Evolutionary conservation across 2,888 invertebrate genomes (phyloP), one percentile per base, ranked within the genome.

Genomic region (Neoaliturus tenellus): DNA sequence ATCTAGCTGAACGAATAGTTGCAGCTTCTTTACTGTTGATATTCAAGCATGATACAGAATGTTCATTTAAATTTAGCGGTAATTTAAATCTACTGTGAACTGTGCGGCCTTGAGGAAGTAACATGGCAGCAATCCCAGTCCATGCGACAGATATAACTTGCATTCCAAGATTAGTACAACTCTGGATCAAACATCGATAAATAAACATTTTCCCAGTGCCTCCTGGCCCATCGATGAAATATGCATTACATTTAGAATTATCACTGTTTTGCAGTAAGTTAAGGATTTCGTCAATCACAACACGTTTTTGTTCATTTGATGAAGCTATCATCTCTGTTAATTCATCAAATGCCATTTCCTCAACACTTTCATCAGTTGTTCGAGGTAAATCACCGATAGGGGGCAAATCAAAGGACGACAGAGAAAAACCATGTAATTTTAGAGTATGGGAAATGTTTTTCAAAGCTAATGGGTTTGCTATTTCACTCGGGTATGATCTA

Each of bases 81-180:
- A n/a, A n/a, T n/a, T 87, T 86, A 78, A 89, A 88, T 28, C 84
- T 78, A 12, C 86, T 87, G 83, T 89, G 89, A 33, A 85, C 85
- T 28, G 89, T 90, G 73, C 86, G 67, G 17, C 89, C 90, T 20
- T 87, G 86, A 31, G 41, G 55, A 39, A 88, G 82, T 17, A 88
- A 80, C 14, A 83, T 88, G 1, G 88, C 87, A 51, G 88, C 88
- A 73, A 88, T 81, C n/a, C n/a, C n/a, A n/a, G n/a, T n/a, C n/a
- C n/a, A n/a, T n/a, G n/a, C n/a, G n/a, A n/a, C n/a, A n/a, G 86
- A 80, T 5, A 88, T 31, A 0, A 83, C 86, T 8, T 62, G 51
- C 28, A 83, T 58, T 44, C 35, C 80, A n/a, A 31, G 44, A 28
- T 25, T n/a, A 17, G 10, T 41, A 10, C 67, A 44, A 41, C 55